Base-by-base conservation (phyloP, 2,888 invertebrate species). In the Uropetala carovei region DNA sequence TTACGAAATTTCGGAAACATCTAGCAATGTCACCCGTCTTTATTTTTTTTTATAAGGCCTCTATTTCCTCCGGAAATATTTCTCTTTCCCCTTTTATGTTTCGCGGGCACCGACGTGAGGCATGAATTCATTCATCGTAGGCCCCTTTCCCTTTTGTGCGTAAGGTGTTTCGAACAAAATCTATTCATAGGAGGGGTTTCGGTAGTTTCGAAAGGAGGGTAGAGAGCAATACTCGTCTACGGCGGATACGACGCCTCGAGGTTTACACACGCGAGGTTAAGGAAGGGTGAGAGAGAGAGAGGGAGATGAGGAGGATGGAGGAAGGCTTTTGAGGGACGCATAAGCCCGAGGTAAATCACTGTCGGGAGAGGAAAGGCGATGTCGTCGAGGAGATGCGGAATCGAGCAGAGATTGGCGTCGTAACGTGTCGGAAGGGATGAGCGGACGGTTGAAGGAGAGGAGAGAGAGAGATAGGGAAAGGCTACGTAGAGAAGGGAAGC, bases 281-380 rank as follows among this genome's bases (percentile, higher is more conserved):
- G 60, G 18, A 60, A 60, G 60, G 60, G 60, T 60, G 18, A 60
- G 60, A 18, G 60, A 16, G 68, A 13, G 68, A 10, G 68, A 10
- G 2, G 13, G n/a, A 7, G 68, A 68, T 68, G 68, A 22, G 68
- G 22, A 22, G n/a, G 22, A 22, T 16, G 9, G 5, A 60, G 60
- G 18, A 60, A 3, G n/a, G 68, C n/a, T 9, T 68, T 22, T 7
- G 5, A 5, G 68, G 22, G 68, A 68, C 68, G 68, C 68, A 22
- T 68, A 68, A 68, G n/a, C 68, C 68, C 68, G 75, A 27, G 75
- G 75, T 75, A 75, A 75, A 75, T 75, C 75, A 75, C 22, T 18
- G 27, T 27, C 75, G 75, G 75, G 22, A 14, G 68, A 14, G 68
- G 68, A 68, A 16, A 18, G 68, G n/a, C 68, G 68, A 9, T 22